These are phyloP conservation scores for Hydropsyche tenuis DNA, from an alignment of 1,140 invertebrate species.

Conservation along the genomic window DNA sequence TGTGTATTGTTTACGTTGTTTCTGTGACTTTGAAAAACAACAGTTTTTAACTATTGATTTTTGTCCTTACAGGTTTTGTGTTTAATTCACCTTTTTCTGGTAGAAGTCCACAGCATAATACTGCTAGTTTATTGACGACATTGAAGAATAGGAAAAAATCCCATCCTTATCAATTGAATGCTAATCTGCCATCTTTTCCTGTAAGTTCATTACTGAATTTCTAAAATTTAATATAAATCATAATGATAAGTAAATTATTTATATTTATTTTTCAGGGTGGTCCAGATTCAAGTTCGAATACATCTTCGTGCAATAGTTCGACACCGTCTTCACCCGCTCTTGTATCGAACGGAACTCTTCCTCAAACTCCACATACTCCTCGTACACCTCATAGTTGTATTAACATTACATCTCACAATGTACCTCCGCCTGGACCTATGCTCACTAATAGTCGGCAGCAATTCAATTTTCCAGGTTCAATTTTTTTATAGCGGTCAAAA, in stretches of 20 bases:
- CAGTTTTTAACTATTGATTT: slow-evolving; percentile 14
- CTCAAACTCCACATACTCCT: slow-evolving; percentile 47
- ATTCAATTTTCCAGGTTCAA: slow-evolving; percentile 85
- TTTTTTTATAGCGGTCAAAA: too few relatives aligned
- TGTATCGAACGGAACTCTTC: slow-evolving; percentile 70
- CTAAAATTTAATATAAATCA: slow-evolving; percentile 10
- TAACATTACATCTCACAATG: not conserved
- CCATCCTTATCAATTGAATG: slow-evolving; percentile 64
- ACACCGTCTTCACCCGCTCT: slow-evolving; percentile 93
- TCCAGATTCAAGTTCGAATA: slow-evolving; percentile 84
- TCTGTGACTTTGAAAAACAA: slow-evolving; percentile 3
- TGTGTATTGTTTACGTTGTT: slow-evolving; percentile 17
- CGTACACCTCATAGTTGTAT: slow-evolving; percentile 63
- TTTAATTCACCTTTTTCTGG: slow-evolving; percentile 45
- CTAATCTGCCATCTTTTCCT: slow-evolving; percentile 68
- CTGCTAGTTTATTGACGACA: slow-evolving; percentile 49
- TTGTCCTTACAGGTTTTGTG: slow-evolving; percentile 4
- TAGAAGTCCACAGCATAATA: slow-evolving; percentile 44
- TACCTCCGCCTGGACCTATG: slow-evolving; percentile 41
- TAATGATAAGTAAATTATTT: slow-evolving; percentile 1
- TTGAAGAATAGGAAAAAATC: slow-evolving; percentile 61
- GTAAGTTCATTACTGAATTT: slow-evolving; percentile 55
- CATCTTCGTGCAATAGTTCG: slow-evolving; percentile 95
- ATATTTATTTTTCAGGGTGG: slow-evolving; percentile 49
- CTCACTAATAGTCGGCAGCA: slow-evolving; percentile 67